Percentiles rank a stretch among this genome's conserved stretches.
These are phyloP conservation scores for Shinisaurus crocodilurus DNA, from an alignment of 2,113 vertebrate species.

Conservation along the genomic window DNA sequence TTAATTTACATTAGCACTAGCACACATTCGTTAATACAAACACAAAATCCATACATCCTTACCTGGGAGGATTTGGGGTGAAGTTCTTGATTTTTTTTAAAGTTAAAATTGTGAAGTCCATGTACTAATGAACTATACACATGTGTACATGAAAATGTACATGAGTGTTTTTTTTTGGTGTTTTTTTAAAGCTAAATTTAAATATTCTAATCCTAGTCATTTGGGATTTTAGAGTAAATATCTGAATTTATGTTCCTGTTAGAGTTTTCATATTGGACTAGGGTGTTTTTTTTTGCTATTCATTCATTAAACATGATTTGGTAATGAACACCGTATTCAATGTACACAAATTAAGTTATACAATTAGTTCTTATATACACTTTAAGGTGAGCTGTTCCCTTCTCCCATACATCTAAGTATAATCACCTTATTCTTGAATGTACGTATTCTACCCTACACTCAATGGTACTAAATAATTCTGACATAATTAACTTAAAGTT, in stretches of 20 bases:
- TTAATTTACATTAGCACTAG: no score
- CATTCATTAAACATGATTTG: neutral
- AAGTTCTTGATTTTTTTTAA: neutral
- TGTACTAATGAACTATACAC: no score
- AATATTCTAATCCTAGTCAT: neutral
- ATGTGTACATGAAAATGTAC: neutral
- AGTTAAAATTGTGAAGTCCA: neutral
- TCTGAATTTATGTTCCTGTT: neutral
- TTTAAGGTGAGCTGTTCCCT: neutral
- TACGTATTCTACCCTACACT: neutral
- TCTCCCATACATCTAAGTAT: neutral
- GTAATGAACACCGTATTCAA: neutral
- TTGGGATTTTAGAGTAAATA: neutral
- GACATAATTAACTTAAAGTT: constrained; percentile 1
- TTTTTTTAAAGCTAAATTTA: neutral
- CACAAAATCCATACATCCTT: no score
- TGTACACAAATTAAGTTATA: neutral
- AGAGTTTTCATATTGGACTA: neutral
- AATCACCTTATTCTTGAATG: neutral
- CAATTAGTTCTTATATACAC: neutral
- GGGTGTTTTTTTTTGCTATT: neutral
- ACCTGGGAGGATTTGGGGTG: neutral
- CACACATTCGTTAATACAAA: no score
- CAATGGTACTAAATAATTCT: neutral
- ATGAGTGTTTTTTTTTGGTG: neutral